A percentile compares a stretch with the other conserved stretches of the same genome.
Conservation (phyloP, 2,888 invertebrate species). For the Netelia inedita region DNA sequence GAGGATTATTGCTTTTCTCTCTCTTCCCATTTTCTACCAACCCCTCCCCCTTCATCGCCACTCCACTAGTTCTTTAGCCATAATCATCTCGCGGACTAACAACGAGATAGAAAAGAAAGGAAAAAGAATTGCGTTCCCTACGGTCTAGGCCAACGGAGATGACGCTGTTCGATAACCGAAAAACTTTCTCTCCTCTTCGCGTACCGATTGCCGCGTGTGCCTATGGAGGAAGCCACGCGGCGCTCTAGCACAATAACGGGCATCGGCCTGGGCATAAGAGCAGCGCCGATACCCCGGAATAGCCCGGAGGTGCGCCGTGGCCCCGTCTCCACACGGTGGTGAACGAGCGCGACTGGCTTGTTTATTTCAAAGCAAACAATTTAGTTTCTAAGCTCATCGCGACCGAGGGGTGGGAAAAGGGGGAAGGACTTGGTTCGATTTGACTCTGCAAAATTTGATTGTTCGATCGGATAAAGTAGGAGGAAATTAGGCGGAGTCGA, state of each 20-base stretch:
- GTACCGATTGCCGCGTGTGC: conserved; percentile 50
- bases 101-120: not conserved
- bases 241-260: conserved; percentile 1
- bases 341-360: conserved; percentile 4
- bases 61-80: no score
- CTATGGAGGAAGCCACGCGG: not conserved
- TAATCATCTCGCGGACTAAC: not conserved
- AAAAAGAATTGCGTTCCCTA: conserved; percentile 68
- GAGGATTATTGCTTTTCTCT: not conserved
- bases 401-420: not conserved
- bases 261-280: not conserved
- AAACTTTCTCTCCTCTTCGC: conserved; percentile 80
- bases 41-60: not conserved
- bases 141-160: conserved; percentile 79
- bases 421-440: not conserved
- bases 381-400: not conserved
- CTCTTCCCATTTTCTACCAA: not conserved
- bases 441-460: not conserved
- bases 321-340: conserved; percentile 8
- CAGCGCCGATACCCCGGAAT: conserved; percentile 32
- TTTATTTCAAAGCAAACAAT: conserved; percentile 13
- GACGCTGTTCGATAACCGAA: conserved; percentile 79
- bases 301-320: conserved; percentile 52
- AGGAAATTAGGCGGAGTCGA: not conserved
- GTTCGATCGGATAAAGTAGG: not conserved